Percentiles rank a stretch among this genome's conserved stretches.
Conservation (phyloP, 2,888 invertebrate species). For the Lamellibrachia satsuma region DNA sequence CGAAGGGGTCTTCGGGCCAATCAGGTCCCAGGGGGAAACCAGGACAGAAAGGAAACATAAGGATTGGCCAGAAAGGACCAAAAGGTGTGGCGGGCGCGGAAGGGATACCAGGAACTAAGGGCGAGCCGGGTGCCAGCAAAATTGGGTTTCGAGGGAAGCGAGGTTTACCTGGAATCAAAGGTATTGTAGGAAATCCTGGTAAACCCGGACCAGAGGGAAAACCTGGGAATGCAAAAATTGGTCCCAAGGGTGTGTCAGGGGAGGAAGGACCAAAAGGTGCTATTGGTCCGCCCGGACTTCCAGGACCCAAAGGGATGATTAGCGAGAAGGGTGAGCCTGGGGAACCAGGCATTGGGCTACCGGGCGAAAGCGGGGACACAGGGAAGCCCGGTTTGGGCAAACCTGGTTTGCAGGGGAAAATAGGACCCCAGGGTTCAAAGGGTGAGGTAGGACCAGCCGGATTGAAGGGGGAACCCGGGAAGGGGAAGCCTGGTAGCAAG, state of each 20-base stretch:
- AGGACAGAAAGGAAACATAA: background rate
- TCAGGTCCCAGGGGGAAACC: background rate
- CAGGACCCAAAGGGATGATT: background rate
- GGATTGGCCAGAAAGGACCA: background rate
- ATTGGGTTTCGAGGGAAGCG: slow-evolving; percentile 9
- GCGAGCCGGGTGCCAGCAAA: background rate
- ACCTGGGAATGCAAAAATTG: background rate
- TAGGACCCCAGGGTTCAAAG: background rate
- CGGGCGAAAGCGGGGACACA: background rate
- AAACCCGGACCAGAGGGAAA: background rate
- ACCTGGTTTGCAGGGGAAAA: background rate
- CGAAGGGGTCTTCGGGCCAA: background rate
- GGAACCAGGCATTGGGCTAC: background rate
- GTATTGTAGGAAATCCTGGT: background rate
- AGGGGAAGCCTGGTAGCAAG: background rate
- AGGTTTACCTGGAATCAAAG: background rate
- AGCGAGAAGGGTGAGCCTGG: background rate
- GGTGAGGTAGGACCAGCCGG: slow-evolving; percentile 19
- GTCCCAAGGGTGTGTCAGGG: background rate
- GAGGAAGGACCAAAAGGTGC: background rate
- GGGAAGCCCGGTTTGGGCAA: background rate
- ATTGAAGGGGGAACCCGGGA: background rate
- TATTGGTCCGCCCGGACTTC: slow-evolving; percentile 18
- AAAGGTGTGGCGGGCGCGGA: background rate
- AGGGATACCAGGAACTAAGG: background rate